A percentile compares a stretch with the other conserved stretches of the same genome.
These are phyloP conservation scores for Canis aureus DNA, from an alignment of 2,113 vertebrate species.

Conservation along the genomic window DNA sequence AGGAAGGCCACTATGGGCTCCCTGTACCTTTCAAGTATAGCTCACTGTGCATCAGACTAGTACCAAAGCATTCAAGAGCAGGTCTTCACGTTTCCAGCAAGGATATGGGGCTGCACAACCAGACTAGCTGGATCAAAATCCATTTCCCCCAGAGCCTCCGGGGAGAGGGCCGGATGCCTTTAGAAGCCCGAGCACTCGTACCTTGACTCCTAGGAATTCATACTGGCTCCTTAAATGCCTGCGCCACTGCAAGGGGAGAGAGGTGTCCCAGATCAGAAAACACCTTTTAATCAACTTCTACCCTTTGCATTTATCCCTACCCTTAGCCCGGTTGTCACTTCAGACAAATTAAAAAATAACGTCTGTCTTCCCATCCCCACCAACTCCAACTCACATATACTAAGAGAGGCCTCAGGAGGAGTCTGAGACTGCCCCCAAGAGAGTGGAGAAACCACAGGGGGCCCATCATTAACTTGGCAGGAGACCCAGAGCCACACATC, in stretches of 20 bases:
- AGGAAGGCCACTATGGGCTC: not conserved
- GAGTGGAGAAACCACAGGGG: not conserved
- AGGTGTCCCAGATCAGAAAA: not conserved
- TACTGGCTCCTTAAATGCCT: too few species aligned
- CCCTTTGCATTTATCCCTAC: not conserved
- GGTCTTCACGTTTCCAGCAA: not conserved
- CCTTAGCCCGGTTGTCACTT: not conserved
- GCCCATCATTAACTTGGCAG: not conserved
- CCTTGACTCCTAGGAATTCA: not conserved
- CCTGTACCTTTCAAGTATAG: not conserved
- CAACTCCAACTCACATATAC: not conserved
- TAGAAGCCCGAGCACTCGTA: not conserved
- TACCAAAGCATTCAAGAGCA: not conserved
- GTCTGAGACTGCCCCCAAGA: not conserved
- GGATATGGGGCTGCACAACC: not conserved
- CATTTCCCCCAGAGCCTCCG: not conserved
- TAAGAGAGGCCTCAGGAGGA: not conserved
- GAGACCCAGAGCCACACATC: not conserved
- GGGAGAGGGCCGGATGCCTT: not conserved
- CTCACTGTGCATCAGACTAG: not conserved
- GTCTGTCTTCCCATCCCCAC: not conserved
- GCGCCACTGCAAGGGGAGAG: not conserved
- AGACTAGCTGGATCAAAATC: not conserved
- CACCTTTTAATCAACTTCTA: not conserved
- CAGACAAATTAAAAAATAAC: conserved; percentile 20